These are phyloP conservation scores for Drosophila jambulina DNA, from an alignment of 1,140 invertebrate species.

Conservation along the genomic window DNA sequence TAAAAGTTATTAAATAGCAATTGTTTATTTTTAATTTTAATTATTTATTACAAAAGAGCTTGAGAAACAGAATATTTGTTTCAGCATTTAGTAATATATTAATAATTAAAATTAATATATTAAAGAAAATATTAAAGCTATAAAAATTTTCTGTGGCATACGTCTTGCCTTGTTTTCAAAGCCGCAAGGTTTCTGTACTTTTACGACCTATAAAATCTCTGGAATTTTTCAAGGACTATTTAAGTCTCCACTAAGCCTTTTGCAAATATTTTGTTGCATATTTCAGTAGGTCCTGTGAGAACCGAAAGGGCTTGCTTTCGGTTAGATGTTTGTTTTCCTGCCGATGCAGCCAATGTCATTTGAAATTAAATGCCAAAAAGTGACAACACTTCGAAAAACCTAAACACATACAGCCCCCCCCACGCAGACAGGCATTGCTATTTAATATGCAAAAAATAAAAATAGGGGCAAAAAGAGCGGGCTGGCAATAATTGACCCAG, in stretches of 20 bases:
- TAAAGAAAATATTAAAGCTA: neutral
- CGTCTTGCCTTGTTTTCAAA: too few relatives aligned
- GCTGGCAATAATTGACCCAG: slow-evolving; percentile 82
- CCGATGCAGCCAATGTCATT: slow-evolving; percentile 61
- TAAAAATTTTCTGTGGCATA: neutral
- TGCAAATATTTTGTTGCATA: slow-evolving; percentile 17
- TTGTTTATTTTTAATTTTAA: neutral
- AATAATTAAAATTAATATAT: neutral
- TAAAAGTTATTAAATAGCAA: too few relatives aligned
- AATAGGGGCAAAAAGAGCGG: slow-evolving; percentile 35
- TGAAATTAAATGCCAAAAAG: slow-evolving; percentile 71
- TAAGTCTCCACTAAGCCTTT: neutral
- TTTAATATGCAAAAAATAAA: slow-evolving; percentile 45
- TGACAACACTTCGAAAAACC: slow-evolving; percentile 51
- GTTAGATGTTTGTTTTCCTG: slow-evolving; percentile 38
- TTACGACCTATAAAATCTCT: too few relatives aligned
- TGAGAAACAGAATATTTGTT: neutral
- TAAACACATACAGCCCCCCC: slow-evolving; percentile 15
- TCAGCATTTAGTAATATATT: neutral
- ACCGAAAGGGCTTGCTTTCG: neutral
- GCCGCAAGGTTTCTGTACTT: too few relatives aligned
- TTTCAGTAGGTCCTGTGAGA: neutral
- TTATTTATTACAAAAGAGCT: neutral
- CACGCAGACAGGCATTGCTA: slow-evolving; percentile 12
- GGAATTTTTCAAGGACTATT: neutral